Evolutionary conservation across 2,113 vertebrate genomes (phyloP).

Genomic region (Eonycteris spelaea): DNA sequence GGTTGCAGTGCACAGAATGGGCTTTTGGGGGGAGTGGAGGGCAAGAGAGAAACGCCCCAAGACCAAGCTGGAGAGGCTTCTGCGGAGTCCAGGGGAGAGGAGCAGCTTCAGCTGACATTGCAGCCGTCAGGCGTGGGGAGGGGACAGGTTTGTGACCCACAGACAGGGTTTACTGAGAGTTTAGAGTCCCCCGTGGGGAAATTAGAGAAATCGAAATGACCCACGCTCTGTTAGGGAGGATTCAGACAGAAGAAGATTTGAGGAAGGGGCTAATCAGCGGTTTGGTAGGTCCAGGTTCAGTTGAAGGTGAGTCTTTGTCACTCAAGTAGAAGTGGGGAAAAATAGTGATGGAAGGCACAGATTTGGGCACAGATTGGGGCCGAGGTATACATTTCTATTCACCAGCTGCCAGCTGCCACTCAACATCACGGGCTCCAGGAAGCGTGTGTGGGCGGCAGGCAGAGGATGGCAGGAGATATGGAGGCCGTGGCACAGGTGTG

Average conservation of each 20-base stretch:
- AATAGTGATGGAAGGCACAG: neutral
- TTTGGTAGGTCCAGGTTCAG: neutral
- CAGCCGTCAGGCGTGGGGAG: fast-evolving
- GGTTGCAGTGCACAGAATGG: neutral
- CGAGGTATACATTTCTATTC: too few species aligned
- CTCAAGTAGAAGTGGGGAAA: too few species aligned
- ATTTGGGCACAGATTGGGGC: neutral
- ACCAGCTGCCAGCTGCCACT: neutral
- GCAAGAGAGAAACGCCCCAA: neutral
- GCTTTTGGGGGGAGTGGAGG: neutral
- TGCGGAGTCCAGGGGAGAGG: neutral
- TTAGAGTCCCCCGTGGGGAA: neutral
- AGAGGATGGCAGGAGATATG: fast-evolving
- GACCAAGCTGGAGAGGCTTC: neutral
- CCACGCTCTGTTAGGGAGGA: neutral
- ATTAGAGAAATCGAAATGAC: neutral
- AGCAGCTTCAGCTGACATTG: neutral
- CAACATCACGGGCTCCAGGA: fast-evolving
- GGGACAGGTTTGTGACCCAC: neutral
- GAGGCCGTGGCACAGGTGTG: neutral
- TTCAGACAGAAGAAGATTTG: neutral
- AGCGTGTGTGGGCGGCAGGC: fast-evolving
- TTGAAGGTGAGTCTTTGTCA: neutral
- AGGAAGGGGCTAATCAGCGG: neutral
- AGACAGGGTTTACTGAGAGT: neutral